Evolutionary conservation across 2,888 invertebrate species (phyloP), one percentile per base, ranked within the genome.

Genomic region (Scaptomyza tumidula): DNA sequence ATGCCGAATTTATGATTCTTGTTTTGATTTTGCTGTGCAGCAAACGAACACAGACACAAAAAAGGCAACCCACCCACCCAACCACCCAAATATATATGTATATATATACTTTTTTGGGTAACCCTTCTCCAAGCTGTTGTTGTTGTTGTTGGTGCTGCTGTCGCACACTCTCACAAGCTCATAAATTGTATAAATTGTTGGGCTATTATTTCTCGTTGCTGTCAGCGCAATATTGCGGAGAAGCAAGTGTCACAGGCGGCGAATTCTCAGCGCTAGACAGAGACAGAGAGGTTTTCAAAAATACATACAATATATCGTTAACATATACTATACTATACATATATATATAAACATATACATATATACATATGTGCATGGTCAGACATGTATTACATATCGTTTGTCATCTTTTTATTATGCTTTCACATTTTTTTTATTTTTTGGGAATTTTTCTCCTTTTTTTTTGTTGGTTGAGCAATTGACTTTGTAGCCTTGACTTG

Each of bases 1-100:
- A 90, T 89, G 89, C 79, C 90, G 80, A 90, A 89, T 90, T 90
- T 89, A 90, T 90, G 90, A 88, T 83, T 86, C 78, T 78, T 82
- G 84, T 80, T 90, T 88, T 90, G 89, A 89, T 86, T 85, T 84
- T 19, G 35, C n/a, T 50, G 13, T n/a, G 19, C 19, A 19, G 31
- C 16, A 10, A 19, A 16, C 49, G 13, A 19, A 3, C 33, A 19
- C n/a, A 35, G 35, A 24, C 19, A 3, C n/a, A n/a, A n/a, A 24
- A 39, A 49, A 24, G 33, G 14, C 24, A 27, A 27, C 33, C 43
- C 59, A 35, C 16, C 19, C 50, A 29, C 7, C n/a, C 46, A 6
- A 19, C 43, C 16, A 44, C 73, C 61, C 55, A 70, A n/a, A 37
- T 37, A 37, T 37, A 37, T 37, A 37, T 37, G 5, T 33, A 33